phyloP scores from a whole-genome alignment of 92 coral and sea anemone genomes.

The Heliopora coerulea region DNA sequence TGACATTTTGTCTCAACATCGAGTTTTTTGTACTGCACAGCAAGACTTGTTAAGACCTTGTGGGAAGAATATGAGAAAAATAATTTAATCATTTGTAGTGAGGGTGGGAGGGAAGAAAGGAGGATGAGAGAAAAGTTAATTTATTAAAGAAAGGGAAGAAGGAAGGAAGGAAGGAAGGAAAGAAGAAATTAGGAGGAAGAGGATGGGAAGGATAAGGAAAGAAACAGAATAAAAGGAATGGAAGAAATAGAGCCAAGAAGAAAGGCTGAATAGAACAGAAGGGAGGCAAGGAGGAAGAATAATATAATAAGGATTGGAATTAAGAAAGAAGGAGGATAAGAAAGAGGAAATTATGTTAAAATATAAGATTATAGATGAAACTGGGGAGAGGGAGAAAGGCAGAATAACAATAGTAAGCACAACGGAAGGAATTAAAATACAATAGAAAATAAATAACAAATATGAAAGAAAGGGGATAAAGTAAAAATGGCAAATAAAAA shows the following conservation, averaged over 20 bases:
- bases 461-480: no score
- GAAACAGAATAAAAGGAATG: background rate
- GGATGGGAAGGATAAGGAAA: background rate
- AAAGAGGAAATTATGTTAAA: background rate
- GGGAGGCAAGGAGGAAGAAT: background rate
- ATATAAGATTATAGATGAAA: no score
- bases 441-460: no score
- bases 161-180: background rate
- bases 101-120: background rate
- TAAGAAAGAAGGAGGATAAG: background rate
- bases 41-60: slow-evolving; percentile 30
- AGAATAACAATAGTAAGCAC: background rate
- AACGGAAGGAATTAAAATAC: background rate
- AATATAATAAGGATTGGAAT: background rate
- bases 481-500: no score
- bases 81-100: no score
- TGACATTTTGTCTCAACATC: slow-evolving; percentile 25
- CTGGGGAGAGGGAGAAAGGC: background rate
- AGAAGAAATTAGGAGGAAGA: background rate
- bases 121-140: no score
- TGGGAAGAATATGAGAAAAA: no score
- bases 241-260: background rate
- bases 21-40: slow-evolving; percentile 30
- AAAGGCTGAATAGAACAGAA: background rate
- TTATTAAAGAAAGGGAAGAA: background rate